Conservation (phyloP, 2,797 vertebrate genomes). For the Uromys caudimaculatus region DNA sequence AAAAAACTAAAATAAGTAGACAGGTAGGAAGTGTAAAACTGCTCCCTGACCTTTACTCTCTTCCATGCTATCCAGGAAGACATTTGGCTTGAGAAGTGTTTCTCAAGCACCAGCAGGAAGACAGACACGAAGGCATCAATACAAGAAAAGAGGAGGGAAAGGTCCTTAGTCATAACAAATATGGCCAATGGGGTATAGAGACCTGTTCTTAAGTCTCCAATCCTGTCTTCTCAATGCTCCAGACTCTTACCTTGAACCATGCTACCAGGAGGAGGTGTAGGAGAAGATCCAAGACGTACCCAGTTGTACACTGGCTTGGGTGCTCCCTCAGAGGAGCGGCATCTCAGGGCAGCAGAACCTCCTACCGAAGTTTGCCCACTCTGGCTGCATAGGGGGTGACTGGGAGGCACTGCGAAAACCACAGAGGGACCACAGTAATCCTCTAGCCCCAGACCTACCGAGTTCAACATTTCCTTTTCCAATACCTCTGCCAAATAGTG, state of each 20-base stretch:
- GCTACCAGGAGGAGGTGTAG: conserved; percentile 77
- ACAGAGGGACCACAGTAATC: not conserved
- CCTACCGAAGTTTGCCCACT: conserved; percentile 81
- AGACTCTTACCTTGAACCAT: conserved; percentile 84
- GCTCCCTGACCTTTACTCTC: not conserved
- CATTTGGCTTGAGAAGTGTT: not conserved
- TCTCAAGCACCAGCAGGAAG: not conserved
- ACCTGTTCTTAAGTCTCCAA: not conserved
- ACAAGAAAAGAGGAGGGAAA: not conserved
- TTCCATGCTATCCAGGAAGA: not conserved
- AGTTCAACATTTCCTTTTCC: not conserved
- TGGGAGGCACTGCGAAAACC: conserved; percentile 85
- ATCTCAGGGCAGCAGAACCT: conserved; percentile 84
- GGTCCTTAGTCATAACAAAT: not conserved
- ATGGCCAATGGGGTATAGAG: not conserved
- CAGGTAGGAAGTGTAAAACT: not conserved
- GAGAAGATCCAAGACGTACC: conserved; percentile 78
- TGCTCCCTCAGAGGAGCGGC: conserved; percentile 83
- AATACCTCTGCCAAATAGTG: not conserved
- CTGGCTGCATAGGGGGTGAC: conserved; percentile 83
- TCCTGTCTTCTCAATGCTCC: not conserved
- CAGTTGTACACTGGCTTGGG: conserved; percentile 87
- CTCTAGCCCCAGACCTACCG: fast-evolving
- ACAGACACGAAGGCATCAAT: not conserved
- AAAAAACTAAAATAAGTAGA: conserved; percentile 4